phyloP scores from a whole-genome alignment of 2,113 vertebrate species.

The Neotragus pygmaeus region DNA sequence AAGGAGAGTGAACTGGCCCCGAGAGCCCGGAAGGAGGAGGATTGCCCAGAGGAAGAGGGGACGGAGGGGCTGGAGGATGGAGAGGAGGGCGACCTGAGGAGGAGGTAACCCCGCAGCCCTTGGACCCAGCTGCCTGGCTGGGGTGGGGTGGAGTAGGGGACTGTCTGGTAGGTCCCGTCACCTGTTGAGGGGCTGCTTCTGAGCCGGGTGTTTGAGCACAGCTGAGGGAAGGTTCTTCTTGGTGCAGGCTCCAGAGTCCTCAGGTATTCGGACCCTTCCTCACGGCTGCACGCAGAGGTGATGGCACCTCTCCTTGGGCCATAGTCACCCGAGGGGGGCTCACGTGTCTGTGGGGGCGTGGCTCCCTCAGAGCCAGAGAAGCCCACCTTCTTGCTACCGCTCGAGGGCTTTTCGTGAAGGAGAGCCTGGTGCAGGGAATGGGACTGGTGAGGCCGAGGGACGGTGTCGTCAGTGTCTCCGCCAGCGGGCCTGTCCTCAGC shows the following conservation, averaged over 20 bases:
- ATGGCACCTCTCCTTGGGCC: no score
- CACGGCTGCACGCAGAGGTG: neutral
- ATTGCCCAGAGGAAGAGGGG: slow-evolving; percentile 75
- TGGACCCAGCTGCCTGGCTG: neutral
- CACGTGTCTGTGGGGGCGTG: no score
- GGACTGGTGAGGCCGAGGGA: neutral
- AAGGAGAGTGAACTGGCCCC: slow-evolving; percentile 77
- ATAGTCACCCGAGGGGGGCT: neutral
- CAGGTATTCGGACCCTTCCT: neutral
- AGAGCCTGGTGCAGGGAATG: neutral
- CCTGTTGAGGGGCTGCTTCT: neutral
- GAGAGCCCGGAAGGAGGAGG: slow-evolving; percentile 74
- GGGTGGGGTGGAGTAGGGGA: neutral
- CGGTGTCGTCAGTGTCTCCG: accelerated
- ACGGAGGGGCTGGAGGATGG: slow-evolving; percentile 59
- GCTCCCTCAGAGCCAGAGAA: neutral
- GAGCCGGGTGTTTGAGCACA: neutral
- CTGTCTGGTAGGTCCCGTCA: neutral
- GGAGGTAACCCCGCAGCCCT: slow-evolving; percentile 10
- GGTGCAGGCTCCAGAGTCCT: neutral
- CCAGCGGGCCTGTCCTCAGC: neutral
- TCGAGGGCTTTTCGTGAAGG: neutral
- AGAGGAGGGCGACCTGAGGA: slow-evolving; percentile 65
- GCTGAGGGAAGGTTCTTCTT: neutral
- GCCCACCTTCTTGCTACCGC: neutral